These are phyloP conservation scores for Petroica traversi DNA, from an alignment of 2,113 vertebrate species.

Conservation along the genomic window DNA sequence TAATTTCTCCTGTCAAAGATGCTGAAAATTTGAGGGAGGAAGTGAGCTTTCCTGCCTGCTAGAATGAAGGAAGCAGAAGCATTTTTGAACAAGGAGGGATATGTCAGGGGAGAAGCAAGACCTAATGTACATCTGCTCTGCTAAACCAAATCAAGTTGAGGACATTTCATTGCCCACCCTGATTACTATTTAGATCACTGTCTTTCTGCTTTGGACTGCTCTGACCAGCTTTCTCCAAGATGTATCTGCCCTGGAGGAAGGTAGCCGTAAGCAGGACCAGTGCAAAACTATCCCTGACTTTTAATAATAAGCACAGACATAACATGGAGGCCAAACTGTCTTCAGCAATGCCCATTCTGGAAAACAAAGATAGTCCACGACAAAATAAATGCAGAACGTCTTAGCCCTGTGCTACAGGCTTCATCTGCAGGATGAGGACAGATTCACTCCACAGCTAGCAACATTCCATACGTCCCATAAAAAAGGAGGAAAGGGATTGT, in stretches of 20 bases:
- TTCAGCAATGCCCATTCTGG: accelerated
- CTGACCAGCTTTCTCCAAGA: background rate
- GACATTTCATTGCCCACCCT: background rate
- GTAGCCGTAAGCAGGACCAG: background rate
- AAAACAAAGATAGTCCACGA: background rate
- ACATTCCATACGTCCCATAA: background rate
- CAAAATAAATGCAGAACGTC: background rate
- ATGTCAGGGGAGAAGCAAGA: background rate
- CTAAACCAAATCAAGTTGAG: background rate
- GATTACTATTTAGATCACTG: background rate
- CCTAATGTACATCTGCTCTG: background rate
- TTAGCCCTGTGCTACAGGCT: background rate
- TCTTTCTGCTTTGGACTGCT: background rate
- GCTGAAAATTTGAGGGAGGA: background rate
- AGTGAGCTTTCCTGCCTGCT: background rate
- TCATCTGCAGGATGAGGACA: background rate
- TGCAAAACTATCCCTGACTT: background rate
- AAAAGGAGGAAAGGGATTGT: background rate
- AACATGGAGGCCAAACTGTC: background rate
- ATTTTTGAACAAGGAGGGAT: background rate
- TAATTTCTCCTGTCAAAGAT: background rate
- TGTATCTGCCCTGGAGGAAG: background rate
- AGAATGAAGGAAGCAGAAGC: background rate
- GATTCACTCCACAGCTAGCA: background rate
- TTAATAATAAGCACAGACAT: background rate